Percentiles rank a stretch among this genome's conserved stretches.
Conservation (phyloP, 2,888 invertebrate genomes). For the Ectropis crepuscularia region DNA sequence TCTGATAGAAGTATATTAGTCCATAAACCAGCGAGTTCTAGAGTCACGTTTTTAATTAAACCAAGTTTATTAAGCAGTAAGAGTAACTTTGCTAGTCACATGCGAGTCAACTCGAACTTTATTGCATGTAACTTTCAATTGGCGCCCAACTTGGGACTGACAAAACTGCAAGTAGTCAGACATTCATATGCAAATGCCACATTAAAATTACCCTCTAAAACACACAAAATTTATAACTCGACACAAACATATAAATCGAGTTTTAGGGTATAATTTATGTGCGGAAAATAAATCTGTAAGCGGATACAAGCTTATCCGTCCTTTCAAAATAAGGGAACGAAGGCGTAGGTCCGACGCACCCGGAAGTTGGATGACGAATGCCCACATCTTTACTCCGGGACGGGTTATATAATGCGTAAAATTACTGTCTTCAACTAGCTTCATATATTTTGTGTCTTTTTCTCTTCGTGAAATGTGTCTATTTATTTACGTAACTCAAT, state of each 20-base stretch:
- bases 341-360: slow-evolving; percentile 55
- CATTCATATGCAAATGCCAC: slow-evolving; percentile 25
- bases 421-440: slow-evolving; percentile 76
- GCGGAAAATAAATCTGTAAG: slow-evolving; percentile 71
- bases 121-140: slow-evolving; percentile 51
- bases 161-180: slow-evolving; percentile 32
- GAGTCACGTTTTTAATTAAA: slow-evolving; percentile 75
- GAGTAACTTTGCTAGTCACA: slow-evolving; percentile 61
- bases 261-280: slow-evolving; percentile 61
- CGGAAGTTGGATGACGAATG: slow-evolving; percentile 76
- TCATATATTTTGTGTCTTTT: slow-evolving; percentile 61
- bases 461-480: slow-evolving; percentile 49
- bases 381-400: slow-evolving; percentile 65
- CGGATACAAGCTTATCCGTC: slow-evolving; percentile 72
- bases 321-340: slow-evolving; percentile 69
- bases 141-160: slow-evolving; percentile 53
- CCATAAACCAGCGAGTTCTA: slow-evolving; percentile 45
- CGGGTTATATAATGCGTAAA: slow-evolving; percentile 81
- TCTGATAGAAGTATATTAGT: slow-evolving; percentile 43
- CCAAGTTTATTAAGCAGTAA: slow-evolving; percentile 59
- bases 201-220: slow-evolving; percentile 45
- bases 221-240: slow-evolving; percentile 47
- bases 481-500: slow-evolving; percentile 54
- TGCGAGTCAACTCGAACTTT: slow-evolving; percentile 57
- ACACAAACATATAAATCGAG: slow-evolving; percentile 55